Evolutionary conservation across 2,888 invertebrate genomes (phyloP).

Genomic region (Caradrina clavipalpis): DNA sequence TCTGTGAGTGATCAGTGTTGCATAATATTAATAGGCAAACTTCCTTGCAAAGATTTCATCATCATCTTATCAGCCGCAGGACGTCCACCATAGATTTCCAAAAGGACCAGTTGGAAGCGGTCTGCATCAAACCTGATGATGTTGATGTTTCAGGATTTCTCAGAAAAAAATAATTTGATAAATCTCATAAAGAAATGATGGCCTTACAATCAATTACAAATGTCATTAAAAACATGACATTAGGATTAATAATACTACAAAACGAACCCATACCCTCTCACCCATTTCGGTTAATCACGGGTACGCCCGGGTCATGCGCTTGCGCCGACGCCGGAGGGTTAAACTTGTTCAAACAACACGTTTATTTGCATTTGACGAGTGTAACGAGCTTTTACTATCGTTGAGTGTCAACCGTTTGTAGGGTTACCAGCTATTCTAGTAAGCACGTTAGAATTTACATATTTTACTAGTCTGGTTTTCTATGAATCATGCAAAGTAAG

Average conservation of each 20-base stretch:
- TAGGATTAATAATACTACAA: slow-evolving; percentile 21
- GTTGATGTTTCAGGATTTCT: too few species aligned
- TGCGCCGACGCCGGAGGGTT: slow-evolving; percentile 68
- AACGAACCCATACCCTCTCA: slow-evolving; percentile 24
- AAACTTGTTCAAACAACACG: slow-evolving; percentile 78
- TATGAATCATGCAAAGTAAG: slow-evolving; percentile 21
- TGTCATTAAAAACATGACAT: background rate
- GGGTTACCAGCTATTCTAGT: slow-evolving; percentile 64
- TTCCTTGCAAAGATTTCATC: too few species aligned
- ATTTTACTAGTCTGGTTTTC: slow-evolving; percentile 20
- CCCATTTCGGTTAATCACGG: slow-evolving; percentile 53
- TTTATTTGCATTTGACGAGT: slow-evolving; percentile 85
- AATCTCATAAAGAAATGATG: too few species aligned
- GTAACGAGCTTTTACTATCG: slow-evolving; percentile 82
- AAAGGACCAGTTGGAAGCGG: too few species aligned
- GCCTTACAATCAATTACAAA: background rate
- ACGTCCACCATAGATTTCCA: too few species aligned
- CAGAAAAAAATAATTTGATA: too few species aligned
- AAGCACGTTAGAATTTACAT: slow-evolving; percentile 32
- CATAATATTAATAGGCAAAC: too few species aligned
- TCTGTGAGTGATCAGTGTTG: too few species aligned
- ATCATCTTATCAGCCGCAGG: too few species aligned
- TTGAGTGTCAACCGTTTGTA: slow-evolving; percentile 66
- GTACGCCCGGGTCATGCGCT: slow-evolving; percentile 49
- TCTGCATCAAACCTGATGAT: too few species aligned